Evolutionary conservation across 2,797 vertebrate genomes (phyloP).

Genomic region (Bradypodion ventrale): DNA sequence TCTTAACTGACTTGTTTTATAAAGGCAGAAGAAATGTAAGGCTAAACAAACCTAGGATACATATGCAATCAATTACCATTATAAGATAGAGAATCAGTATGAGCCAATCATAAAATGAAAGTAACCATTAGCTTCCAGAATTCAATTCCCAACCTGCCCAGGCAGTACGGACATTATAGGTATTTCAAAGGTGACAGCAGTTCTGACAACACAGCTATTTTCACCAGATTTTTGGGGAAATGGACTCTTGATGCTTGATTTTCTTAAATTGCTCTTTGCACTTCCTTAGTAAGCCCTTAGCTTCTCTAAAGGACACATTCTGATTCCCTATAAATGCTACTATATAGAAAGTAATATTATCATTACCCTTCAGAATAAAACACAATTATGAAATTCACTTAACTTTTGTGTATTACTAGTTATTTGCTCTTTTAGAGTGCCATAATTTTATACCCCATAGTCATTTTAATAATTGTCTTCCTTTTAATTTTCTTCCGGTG

Average conservation of each 20-base stretch:
- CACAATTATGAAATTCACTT: conserved; percentile 33
- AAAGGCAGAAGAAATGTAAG: background rate
- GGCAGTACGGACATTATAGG: conserved; percentile 19
- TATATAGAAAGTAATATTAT: conserved; percentile 56
- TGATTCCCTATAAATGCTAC: conserved; percentile 57
- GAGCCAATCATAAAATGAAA: conserved; percentile 30
- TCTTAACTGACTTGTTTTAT: background rate
- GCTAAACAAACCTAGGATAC: background rate
- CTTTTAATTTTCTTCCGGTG: conserved; percentile 12
- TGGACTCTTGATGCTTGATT: conserved; percentile 48
- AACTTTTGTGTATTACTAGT: conserved; percentile 21
- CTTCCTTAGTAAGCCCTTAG: conserved; percentile 62
- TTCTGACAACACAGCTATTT: conserved; percentile 40
- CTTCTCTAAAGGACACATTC: conserved; percentile 62
- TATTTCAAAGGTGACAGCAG: conserved; percentile 15
- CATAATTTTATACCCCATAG: background rate
- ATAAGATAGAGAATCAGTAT: background rate
- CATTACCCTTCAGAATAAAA: conserved; percentile 50
- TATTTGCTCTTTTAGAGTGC: conserved; percentile 33
- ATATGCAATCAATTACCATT: background rate
- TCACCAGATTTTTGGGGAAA: conserved; percentile 53
- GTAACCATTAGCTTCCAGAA: conserved; percentile 42
- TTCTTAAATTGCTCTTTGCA: conserved; percentile 66
- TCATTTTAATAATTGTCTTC: background rate
- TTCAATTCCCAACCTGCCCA: conserved; percentile 43